Evolutionary conservation across 2,113 vertebrate species (phyloP).

Genomic region (Arvicanthis niloticus): DNA sequence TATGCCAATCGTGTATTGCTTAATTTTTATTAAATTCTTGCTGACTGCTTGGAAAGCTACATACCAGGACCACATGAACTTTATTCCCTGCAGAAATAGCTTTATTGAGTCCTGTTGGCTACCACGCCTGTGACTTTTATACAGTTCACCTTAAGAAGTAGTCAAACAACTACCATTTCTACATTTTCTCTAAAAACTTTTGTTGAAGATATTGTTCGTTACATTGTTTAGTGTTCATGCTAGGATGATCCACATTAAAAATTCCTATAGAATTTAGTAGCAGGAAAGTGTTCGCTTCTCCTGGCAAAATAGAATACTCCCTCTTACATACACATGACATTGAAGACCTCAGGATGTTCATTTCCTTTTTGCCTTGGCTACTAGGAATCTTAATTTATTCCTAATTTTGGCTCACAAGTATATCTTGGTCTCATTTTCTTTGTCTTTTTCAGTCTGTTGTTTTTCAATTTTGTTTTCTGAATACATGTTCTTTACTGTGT

Average conservation of each 20-base stretch:
- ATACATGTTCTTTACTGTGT: conserved; percentile 3
- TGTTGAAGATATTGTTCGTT: conserved; percentile 48
- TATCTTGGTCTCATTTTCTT: conserved; percentile 31
- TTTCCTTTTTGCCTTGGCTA: not conserved
- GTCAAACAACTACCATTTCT: conserved; percentile 53
- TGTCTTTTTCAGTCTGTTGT: not conserved
- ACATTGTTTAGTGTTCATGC: conserved; percentile 65
- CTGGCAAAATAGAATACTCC: not conserved
- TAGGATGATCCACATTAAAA: conserved; percentile 38
- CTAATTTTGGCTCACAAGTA: not conserved
- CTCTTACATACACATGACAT: not conserved
- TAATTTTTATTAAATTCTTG: conserved; percentile 34
- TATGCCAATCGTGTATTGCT: conserved; percentile 13
- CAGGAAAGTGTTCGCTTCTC: conserved; percentile 48
- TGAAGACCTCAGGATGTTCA: not conserved
- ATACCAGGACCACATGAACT: not conserved
- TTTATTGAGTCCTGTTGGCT: not conserved
- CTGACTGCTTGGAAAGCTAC: not conserved
- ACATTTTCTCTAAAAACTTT: conserved; percentile 64
- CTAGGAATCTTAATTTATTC: not conserved
- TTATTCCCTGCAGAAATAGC: not conserved
- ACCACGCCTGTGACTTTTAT: conserved; percentile 53
- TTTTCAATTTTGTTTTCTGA: conserved; percentile 43
- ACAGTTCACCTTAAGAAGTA: conserved; percentile 56
- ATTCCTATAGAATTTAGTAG: conserved; percentile 55